A percentile compares a stretch with the other conserved stretches of the same genome.
Evolutionary conservation across 35 echinoderm and acorn worm species (phyloP).

Genomic region (Amphiura filiformis): DNA sequence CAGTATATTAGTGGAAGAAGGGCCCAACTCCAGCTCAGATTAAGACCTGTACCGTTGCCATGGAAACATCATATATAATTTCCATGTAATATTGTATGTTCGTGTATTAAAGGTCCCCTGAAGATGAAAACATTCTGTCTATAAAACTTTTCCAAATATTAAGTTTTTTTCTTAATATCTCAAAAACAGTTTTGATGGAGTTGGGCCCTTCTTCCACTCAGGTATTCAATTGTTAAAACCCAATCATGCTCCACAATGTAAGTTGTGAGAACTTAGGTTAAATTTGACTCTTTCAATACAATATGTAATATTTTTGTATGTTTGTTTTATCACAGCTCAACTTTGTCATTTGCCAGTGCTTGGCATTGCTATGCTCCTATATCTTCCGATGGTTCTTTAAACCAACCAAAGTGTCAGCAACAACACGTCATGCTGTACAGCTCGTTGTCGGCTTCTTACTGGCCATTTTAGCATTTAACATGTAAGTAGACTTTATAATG

Average conservation of each 20-base stretch:
- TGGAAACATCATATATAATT: no score
- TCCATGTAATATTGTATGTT: no score
- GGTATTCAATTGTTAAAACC: no score
- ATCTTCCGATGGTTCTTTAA: slow-evolving; percentile 48
- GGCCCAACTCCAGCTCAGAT: no score
- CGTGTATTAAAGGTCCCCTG: no score
- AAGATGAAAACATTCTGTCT: no score
- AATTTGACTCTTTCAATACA: neutral
- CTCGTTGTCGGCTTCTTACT: slow-evolving; percentile 26
- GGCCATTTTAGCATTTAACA: slow-evolving; percentile 38
- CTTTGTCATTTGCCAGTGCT: slow-evolving; percentile 59
- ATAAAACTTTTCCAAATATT: no score
- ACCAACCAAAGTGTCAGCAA: slow-evolving; percentile 41
- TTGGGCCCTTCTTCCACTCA: no score
- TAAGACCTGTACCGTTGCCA: no score
- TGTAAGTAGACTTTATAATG: slow-evolving; percentile 54
- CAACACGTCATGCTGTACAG: slow-evolving; percentile 32
- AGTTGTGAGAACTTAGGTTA: neutral
- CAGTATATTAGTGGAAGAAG: no score
- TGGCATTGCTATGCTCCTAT: slow-evolving; percentile 47
- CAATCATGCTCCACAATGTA: neutral
- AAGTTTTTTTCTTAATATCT: no score
- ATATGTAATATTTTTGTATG: neutral
- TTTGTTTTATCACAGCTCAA: slow-evolving; percentile 43
- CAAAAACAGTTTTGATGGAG: no score